Evolutionary conservation across 2,113 vertebrate species (phyloP).

Genomic region (Spilogale gracilis): DNA sequence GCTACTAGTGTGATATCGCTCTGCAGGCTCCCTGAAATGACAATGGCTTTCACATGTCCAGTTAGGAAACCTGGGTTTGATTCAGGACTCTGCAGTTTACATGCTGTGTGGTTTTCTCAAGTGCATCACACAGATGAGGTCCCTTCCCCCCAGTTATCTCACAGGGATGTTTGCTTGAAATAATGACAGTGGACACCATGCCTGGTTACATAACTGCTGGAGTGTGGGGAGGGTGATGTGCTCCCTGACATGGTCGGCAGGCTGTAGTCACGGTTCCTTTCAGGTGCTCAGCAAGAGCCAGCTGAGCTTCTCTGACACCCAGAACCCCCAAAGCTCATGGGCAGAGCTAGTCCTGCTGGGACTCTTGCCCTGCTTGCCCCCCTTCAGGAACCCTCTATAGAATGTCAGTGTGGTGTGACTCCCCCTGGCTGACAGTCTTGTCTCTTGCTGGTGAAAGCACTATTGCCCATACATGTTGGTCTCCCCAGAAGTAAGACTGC

Average conservation of each 20-base stretch:
- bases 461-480: not conserved
- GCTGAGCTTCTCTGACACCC: not conserved
- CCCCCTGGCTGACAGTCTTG: not conserved
- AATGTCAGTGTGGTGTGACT: rapidly evolving
- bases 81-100: not conserved
- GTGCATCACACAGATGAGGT: not conserved
- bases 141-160: not conserved
- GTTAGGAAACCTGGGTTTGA: not conserved
- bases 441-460: too few relatives aligned
- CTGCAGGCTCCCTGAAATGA: not conserved
- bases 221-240: not conserved
- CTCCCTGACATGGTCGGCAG: too few relatives aligned
- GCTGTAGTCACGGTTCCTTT: not conserved
- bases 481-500: not conserved
- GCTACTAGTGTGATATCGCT: not conserved
- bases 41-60: not conserved
- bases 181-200: rapidly evolving
- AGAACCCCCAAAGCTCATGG: not conserved
- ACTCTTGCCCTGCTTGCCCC: not conserved
- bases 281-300: not conserved
- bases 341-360: not conserved
- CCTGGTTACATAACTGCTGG: not conserved
- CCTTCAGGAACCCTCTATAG: not conserved
- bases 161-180: not conserved
- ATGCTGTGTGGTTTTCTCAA: not conserved